Evolutionary conservation across 2,888 invertebrate genomes (phyloP).

Genomic region (Liposcelis brunnea): DNA sequence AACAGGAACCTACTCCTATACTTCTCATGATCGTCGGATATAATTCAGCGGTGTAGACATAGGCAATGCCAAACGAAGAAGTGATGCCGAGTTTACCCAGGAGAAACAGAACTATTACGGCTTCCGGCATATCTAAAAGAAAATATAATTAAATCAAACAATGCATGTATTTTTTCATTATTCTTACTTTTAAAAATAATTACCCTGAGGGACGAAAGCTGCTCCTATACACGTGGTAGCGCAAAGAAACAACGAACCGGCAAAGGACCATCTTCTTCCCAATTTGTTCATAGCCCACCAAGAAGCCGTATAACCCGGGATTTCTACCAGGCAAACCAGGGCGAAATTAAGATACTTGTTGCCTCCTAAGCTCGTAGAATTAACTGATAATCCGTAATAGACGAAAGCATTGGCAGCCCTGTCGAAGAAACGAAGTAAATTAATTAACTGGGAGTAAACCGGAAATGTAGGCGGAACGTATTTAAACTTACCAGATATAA

Average conservation of each 20-base stretch:
- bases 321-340: conserved; percentile 41
- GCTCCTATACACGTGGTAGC: conserved; percentile 36
- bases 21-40: conserved; percentile 33
- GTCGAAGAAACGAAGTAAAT: background rate
- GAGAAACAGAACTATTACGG: conserved; percentile 36
- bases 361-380: conserved; percentile 55
- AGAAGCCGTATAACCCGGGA: conserved; percentile 40
- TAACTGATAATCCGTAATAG: conserved; percentile 64
- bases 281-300: conserved; percentile 26
- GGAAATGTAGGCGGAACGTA: too few species aligned
- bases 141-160: too few species aligned
- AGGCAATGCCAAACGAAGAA: conserved; percentile 42
- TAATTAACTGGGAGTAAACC: too few species aligned
- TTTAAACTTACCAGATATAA: background rate
- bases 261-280: conserved; percentile 34
- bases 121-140: conserved; percentile 31
- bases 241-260: conserved; percentile 33
- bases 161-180: conserved; percentile 2
- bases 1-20: conserved; percentile 40
- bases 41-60: conserved; percentile 41
- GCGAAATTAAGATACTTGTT: conserved; percentile 63
- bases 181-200: conserved; percentile 11
- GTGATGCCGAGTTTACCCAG: conserved; percentile 46
- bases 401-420: conserved; percentile 54
- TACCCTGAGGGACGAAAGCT: conserved; percentile 33